These are phyloP conservation scores for Bradypodion ventrale DNA, from an alignment of 2,797 vertebrate species.

Conservation along the genomic window DNA sequence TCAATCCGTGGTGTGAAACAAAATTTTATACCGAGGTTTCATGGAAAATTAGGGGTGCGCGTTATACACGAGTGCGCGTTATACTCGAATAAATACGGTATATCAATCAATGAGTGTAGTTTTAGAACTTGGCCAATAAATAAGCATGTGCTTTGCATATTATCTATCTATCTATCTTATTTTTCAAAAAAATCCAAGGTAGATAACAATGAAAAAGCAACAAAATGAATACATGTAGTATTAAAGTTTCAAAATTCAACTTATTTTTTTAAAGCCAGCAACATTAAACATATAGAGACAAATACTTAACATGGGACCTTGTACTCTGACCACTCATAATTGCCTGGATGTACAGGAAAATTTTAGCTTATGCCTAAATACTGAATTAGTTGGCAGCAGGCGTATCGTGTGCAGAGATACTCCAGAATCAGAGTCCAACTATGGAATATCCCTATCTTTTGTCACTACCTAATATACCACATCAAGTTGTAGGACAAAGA, in stretches of 20 bases:
- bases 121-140: conserved; percentile 12
- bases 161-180: background rate
- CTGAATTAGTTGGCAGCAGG: background rate
- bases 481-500: background rate
- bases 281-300: background rate
- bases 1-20: no score
- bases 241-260: background rate
- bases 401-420: background rate
- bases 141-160: background rate
- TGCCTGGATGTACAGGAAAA: background rate
- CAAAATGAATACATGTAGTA: background rate
- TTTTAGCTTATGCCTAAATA: background rate
- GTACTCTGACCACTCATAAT: background rate
- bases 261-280: background rate
- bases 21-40: no score
- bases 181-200: background rate
- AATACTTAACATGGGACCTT: background rate
- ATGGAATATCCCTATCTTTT: background rate
- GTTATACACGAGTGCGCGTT: no score
- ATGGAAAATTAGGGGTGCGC: no score
- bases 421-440: background rate
- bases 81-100: no score
- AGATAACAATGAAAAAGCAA: background rate
- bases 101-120: conserved; percentile 17
- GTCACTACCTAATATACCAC: background rate